phyloP scores from a whole-genome alignment of 37 sponge, comb jelly and placozoan genomes.

The Corticium candelabrum region DNA sequence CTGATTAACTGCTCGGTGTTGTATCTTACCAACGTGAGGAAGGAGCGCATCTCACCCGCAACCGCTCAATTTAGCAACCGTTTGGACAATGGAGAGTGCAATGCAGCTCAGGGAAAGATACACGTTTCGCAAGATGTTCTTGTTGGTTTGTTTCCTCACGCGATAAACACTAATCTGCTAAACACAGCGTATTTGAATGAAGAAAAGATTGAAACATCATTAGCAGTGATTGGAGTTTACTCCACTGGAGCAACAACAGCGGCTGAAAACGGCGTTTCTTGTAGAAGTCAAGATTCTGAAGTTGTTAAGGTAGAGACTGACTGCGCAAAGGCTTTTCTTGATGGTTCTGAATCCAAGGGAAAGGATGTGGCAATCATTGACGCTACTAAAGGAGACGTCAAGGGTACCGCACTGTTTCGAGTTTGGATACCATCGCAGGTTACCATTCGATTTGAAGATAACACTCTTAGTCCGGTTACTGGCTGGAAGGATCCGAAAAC shows the following conservation, averaged over 20 bases:
- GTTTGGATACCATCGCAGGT: constrained; percentile 3
- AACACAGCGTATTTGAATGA: background rate
- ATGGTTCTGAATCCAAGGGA: background rate
- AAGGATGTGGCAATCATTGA: background rate
- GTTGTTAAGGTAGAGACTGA: background rate
- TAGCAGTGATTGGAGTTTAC: background rate
- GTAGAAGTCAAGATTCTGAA: background rate
- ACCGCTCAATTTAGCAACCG: background rate
- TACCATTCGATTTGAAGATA: background rate
- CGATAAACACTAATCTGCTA: background rate
- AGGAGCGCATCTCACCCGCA: background rate
- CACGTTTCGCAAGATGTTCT: background rate
- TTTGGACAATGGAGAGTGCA: background rate
- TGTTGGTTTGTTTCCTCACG: background rate
- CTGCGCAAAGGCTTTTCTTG: background rate
- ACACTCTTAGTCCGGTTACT: background rate
- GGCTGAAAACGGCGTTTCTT: background rate
- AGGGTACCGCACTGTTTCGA: background rate
- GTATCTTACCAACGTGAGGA: background rate
- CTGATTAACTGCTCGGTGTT: background rate
- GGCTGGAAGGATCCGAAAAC: background rate
- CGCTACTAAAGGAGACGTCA: background rate
- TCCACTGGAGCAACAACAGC: background rate
- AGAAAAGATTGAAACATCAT: background rate
- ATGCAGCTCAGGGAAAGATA: background rate